Base-by-base conservation (phyloP, 2,113 vertebrate genomes). In the Dinomys branickii region DNA sequence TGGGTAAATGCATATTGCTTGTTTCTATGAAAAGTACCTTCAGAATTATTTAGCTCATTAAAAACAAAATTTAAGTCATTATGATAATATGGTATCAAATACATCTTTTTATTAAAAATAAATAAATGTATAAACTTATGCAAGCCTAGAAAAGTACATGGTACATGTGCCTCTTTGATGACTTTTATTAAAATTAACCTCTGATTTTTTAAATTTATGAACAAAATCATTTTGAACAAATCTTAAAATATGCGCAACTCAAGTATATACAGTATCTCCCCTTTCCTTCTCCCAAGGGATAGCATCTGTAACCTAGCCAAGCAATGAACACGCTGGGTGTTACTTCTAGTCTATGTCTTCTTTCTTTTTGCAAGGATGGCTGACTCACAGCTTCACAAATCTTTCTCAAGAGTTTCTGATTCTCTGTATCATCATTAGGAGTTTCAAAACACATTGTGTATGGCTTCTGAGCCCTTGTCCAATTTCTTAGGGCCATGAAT, bases 1-100 rank as follows among this genome's bases (percentile, higher is more conserved):
- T 26, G 24, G 22, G 11, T 28, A 89, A 69, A 54, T 14, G 22
- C 22, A 50, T 63, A 10, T 85, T 93, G 14, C 26, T 47, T 41
- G 7, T 22, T 35, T 85, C 41, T 82, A 22, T 56, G 13, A 30
- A 59, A 88, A 75, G 3, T 71, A 80, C 61, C 80, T 85, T 54
- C 41, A 88, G 56, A 88, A 59, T 61, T 59, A 63, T 47, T 44
- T 69, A 82, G 59, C 0, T 20, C 20, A 73, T 16, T 89, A 75
- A 86, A 90, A 94, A 22, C 17, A 35, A 73, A 33, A 10, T 35
- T 90, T 97, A 35, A 88, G 28, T 88, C 28, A 59, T 73, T 93
- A 24, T 77, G 65, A 38, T 85, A 19, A 17, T 16, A 56, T 13
- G 54, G 56, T 58, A 1, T 52, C 69, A 85, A 89, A 12, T 35